phyloP scores from a whole-genome alignment of 2,113 vertebrate species.

The Galemys pyrenaicus region DNA sequence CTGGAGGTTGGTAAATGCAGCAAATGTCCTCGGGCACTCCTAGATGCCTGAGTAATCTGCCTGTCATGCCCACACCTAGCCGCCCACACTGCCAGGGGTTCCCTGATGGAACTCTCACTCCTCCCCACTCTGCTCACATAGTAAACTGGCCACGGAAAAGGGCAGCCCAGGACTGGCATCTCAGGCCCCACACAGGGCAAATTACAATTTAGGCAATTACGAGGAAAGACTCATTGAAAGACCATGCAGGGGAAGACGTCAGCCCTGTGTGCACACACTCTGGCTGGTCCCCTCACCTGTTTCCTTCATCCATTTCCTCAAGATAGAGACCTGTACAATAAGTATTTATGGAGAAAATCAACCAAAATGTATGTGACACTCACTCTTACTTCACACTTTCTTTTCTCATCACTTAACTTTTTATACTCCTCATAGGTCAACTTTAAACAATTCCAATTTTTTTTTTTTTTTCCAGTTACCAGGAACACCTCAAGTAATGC shows the following conservation, averaged over 20 bases:
- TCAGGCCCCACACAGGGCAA: not conserved
- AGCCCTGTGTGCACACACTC: too few species aligned
- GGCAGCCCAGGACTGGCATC: not conserved
- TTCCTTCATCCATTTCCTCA: constrained; percentile 65
- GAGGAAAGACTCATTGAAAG: not conserved
- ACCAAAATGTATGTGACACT: constrained; percentile 29
- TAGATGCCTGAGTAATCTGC: too few species aligned
- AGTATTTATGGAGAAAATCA: constrained; percentile 58
- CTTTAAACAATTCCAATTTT: constrained; percentile 56
- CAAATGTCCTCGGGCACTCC: too few species aligned
- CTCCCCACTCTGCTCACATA: not conserved
- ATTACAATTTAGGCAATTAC: not conserved
- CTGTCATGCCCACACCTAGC: not conserved
- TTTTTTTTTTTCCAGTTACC: constrained; percentile 46
- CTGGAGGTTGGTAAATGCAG: not conserved
- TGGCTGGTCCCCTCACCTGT: not conserved
- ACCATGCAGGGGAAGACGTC: not conserved
- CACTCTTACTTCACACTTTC: constrained; percentile 58
- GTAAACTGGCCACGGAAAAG: not conserved
- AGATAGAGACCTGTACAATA: constrained; percentile 56
- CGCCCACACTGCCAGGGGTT: not conserved
- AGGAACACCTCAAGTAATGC: not conserved
- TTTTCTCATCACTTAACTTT: constrained; percentile 65
- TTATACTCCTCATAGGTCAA: constrained; percentile 63
- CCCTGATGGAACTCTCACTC: not conserved